Conservation (phyloP, 2,113 vertebrate species). For the Notarius lentiginosus region DNA sequence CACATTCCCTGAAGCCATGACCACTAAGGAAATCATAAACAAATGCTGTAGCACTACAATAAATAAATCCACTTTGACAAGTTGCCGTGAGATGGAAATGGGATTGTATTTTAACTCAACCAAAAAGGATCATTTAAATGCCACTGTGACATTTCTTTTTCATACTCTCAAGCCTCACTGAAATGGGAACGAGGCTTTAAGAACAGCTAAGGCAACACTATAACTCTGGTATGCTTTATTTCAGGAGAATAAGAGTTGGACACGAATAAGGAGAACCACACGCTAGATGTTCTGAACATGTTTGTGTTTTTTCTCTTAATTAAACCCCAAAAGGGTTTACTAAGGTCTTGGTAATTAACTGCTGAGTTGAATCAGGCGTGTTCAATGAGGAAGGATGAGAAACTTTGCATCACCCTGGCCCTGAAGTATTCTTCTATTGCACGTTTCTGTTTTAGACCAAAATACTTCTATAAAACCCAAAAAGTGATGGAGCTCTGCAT, state of each 20-base stretch:
- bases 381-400: background rate
- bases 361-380: background rate
- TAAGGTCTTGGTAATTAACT: background rate
- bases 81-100: background rate
- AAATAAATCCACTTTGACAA: background rate
- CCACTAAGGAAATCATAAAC: constrained; percentile 10
- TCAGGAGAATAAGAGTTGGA: background rate
- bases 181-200: background rate
- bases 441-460: background rate
- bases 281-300: background rate
- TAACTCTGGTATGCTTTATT: background rate
- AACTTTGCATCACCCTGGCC: background rate
- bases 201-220: background rate
- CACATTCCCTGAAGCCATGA: constrained; percentile 39
- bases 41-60: background rate
- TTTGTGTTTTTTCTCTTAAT: background rate
- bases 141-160: too few species aligned
- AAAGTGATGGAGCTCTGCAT: background rate
- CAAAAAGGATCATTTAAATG: background rate
- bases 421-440: background rate
- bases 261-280: background rate
- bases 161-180: background rate
- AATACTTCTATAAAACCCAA: background rate
- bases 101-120: background rate
- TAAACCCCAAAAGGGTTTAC: background rate